These are phyloP conservation scores for Drosophila robusta DNA, from an alignment of 2,888 invertebrate genomes.

Conservation along the genomic window DNA sequence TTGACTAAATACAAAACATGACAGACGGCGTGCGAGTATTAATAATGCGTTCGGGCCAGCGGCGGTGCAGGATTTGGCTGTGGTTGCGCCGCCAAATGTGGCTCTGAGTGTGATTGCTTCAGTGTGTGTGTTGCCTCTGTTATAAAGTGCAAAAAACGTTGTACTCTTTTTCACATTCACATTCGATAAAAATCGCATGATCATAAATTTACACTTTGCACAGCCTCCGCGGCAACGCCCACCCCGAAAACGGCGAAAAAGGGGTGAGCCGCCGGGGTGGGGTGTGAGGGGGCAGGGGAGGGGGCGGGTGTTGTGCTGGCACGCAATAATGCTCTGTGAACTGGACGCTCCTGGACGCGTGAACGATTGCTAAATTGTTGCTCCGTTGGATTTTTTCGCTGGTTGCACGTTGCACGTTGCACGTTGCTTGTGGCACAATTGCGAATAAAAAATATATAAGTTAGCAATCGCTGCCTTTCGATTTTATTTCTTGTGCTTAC, in stretches of 20 bases:
- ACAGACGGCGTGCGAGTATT: conserved; percentile 81
- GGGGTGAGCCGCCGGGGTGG: conserved; percentile 45
- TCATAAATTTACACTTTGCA: conserved; percentile 85
- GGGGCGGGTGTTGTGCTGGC: conserved; percentile 32
- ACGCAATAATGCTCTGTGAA: conserved; percentile 62
- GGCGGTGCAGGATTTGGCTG: conserved; percentile 24
- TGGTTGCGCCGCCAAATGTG: conserved; percentile 8
- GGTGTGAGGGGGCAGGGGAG: conserved; percentile 7
- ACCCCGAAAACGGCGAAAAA: conserved; percentile 44
- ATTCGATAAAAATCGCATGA: conserved; percentile 84
- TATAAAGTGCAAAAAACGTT: conserved; percentile 82
- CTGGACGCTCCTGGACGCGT: conserved; percentile 75
- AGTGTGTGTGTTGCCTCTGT: conserved; percentile 43
- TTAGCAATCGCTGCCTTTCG: conserved; percentile 65
- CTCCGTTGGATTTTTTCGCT: conserved; percentile 35
- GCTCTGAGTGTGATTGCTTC: conserved; percentile 18
- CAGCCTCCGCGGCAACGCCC: conserved; percentile 84
- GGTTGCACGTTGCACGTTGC: conserved; percentile 7
- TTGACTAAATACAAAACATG: conserved; percentile 79
- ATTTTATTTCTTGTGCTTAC: conserved; percentile 59
- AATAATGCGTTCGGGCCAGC: conserved; percentile 75
- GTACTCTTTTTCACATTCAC: conserved; percentile 76
- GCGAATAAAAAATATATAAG: conserved; percentile 29
- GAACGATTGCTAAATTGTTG: conserved; percentile 81
- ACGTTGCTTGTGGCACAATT: conserved; percentile 64